Evolutionary conservation across 2,113 vertebrate species (phyloP), one percentile per base, ranked within the genome.

Genomic region (Hippocampus barbouri): DNA sequence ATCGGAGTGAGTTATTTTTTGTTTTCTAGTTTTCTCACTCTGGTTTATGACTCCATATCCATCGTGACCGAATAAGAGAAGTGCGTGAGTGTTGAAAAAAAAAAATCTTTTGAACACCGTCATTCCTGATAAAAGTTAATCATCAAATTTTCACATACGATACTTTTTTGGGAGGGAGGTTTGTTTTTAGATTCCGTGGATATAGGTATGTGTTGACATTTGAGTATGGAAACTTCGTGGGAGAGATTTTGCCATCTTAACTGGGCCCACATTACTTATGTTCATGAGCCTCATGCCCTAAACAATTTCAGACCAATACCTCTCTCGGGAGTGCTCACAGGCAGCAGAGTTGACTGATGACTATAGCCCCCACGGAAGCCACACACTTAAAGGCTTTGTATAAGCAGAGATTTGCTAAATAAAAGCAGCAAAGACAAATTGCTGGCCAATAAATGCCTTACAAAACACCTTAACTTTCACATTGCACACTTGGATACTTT

Each of bases 281-380:
- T 61, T 61, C 59, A 61, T 61, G 59, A 34, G 65, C n/a, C 41
- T 49, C 30, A 74, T 67, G 74, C 74, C 54, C 59, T 75, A 73
- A 81, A 75, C 77, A 41, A 43, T 77, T 75, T 75, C 64, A 83
- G 73, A 86, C 73, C 59, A 79, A 82, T 71, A 57, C 47, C 63
- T 82, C 77, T 86, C 82, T 76, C 34, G 57, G 64, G 86, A 85
- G 77, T 71, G 78, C 83, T 87, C 78, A 81, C 83, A 87, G 79
- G 74, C 76, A 86, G 83, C 81, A 69, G 75, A 86, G 73, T 89
- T 90, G 88, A 90, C 83, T 80, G 85, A 90, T 90, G 87, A 81
- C 84, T 14, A 38, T 72, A 27, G 59, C 59, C 38, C 59, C 11
- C 70, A 71, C 75, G 71, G 69, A 85, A 71, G 74, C 85, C 77